Evolutionary conservation across 2,888 invertebrate genomes (phyloP), one percentile per base, ranked within the genome.

Genomic region (Papilio protenor): DNA sequence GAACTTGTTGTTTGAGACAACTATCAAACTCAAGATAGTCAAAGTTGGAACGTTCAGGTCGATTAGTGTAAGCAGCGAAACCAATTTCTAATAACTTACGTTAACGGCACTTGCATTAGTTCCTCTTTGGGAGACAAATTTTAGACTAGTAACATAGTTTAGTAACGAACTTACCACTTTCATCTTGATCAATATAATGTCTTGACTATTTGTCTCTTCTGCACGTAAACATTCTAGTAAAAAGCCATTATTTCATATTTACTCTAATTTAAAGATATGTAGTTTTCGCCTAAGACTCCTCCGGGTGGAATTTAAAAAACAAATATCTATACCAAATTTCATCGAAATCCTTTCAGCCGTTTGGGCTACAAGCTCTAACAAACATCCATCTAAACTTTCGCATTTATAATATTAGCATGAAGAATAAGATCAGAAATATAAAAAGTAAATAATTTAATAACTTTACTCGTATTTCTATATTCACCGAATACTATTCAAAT

Each of bases 21-120:
- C 85, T 87, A 89, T 91, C 88, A 90, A 90, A 89, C 86, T 89
- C 4, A 49, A 73, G 89, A 90, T 91, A 89, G 87, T 84, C 83
- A 83, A 91, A 92, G 88, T 92, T 89, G 80, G 33, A 59, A 81
- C 83, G 84, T 87, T 87, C 85, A 83, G 84, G 87, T 90, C 90
- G 91, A 91, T 93, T 90, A 91, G 86, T 85, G 89, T 87, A 87
- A 90, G 89, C 90, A 91, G 90, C 87, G 87, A 86, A 89, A 92
- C 92, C 90, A 92, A 92, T 93, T 90, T 91, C 90, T 91, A 91
- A 91, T 93, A 91, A 91, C 89, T 92, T 92, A 88, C 89, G 91
- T 90, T 91, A 93, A 90, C 90, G 89, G 90, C 91, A 92, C 89
- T 92, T 91, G 87, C 87, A 87, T 87, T 87, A 90, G 91, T 91